Conservation (phyloP, 1,140 invertebrate genomes). For the Macrobrachium rosenbergii region DNA sequence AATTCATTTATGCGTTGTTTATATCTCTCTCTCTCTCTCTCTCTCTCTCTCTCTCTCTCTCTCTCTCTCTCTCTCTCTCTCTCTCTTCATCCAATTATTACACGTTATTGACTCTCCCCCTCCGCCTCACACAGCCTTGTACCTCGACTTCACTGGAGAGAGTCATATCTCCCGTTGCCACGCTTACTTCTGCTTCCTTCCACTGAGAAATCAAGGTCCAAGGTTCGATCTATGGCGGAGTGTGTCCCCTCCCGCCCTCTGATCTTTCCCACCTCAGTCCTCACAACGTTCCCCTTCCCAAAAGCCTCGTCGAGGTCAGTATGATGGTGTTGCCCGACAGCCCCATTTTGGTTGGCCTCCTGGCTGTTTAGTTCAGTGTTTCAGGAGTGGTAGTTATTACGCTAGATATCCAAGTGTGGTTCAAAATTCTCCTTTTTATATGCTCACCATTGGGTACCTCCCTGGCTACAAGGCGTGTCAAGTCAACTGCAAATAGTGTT, state of each 20-base stretch:
- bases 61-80: conserved; percentile 1
- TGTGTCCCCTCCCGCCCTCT: no score
- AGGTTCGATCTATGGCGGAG: conserved; percentile 33
- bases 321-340: no score
- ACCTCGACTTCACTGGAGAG: conserved; percentile 58
- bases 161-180: conserved; percentile 54
- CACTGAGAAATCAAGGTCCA: conserved; percentile 59
- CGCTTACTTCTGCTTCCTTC: conserved; percentile 58
- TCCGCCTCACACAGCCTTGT: conserved; percentile 36
- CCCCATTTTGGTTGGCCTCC: no score
- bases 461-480: neutral
- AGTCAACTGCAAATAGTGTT: neutral
- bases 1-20: no score
- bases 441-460: neutral
- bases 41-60: conserved; percentile 1
- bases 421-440: conserved; percentile 3
- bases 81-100: neutral
- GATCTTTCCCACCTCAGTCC: no score
- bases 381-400: neutral
- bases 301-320: no score
- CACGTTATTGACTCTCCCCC: neutral
- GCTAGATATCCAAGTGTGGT: neutral
- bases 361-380: neutral
- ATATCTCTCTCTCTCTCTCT: neutral
- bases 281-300: no score